Evolutionary conservation across 92 coral and sea anemone species (phyloP), one percentile per base, ranked within the genome.

Genomic region (Meandrina meandrites): DNA sequence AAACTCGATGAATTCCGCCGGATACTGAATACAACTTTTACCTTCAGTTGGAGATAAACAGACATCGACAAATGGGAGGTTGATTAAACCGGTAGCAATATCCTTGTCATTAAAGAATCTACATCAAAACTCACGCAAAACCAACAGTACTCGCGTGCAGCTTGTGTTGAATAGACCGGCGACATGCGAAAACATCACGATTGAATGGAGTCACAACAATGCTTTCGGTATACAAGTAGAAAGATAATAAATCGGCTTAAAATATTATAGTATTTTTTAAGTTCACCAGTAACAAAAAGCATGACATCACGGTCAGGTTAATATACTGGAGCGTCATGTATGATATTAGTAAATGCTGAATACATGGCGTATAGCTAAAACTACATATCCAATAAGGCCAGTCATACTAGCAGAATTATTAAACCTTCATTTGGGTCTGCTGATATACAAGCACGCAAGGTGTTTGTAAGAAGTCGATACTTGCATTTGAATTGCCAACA

Each of bases 211-310:
- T 22, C 78, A 73, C 78, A 73, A 10, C 30, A 73, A 73, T 73
- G 78, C 30, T 60, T 21, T 60, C 48, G 48, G 32, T 27, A 15
- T 68, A 28, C 35, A 11, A 5, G 71, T n/a, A 24, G 73, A 68
- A 68, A 71, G n/a, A n/a, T n/a, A 73, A 73, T 35, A 73, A 73
- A 73, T 73, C 78, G 78, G 78, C 78, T 73, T 73, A 73, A 37
- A 73, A 73, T 73, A 73, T 73, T 40, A 35, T 36, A 73, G 13
- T 27, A 28, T 14, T 73, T 10, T 73, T 73, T 28, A 73, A 40
- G 27, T 73, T 73, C 45, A 40, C n/a, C 78, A 7, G 37, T 36
- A 35, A 19, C 76, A 37, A 72, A 72, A 40, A 37, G 15, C 14
- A 73, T 73, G 78, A 71, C 42, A 71, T 71, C 76, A 71, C 76